phyloP scores from a whole-genome alignment of 2,888 invertebrate species.

The Hypolimnas misippus region DNA sequence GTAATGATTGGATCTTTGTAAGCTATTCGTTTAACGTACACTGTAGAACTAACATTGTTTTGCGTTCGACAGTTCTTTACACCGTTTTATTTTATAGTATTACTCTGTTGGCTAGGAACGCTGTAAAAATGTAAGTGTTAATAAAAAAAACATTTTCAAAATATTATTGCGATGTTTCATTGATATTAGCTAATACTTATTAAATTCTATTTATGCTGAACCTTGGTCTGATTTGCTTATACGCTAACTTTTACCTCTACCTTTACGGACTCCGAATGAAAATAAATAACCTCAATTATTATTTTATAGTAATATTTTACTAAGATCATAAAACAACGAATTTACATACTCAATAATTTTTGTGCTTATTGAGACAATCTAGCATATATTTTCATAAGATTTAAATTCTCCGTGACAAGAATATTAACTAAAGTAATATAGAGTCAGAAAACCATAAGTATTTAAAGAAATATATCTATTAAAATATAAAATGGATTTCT shows the following conservation, averaged over 20 bases:
- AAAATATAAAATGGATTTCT: no score
- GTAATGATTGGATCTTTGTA: conserved; percentile 73
- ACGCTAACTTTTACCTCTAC: conserved; percentile 25
- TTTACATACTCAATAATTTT: no score
- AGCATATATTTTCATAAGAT: no score
- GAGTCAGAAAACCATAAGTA: no score
- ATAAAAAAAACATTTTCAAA: conserved; percentile 85
- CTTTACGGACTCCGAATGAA: conserved; percentile 13
- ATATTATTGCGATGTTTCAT: conserved; percentile 75
- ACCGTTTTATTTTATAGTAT: conserved; percentile 82
- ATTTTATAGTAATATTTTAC: no score
- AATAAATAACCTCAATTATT: no score
- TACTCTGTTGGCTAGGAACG: conserved; percentile 84
- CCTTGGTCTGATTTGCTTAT: conserved; percentile 45
- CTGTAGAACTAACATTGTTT: conserved; percentile 81
- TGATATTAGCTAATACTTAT: conserved; percentile 43
- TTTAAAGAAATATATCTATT: no score
- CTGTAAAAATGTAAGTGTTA: conserved; percentile 85
- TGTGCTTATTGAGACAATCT: no score
- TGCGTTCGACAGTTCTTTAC: conserved; percentile 83
- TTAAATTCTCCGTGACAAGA: no score
- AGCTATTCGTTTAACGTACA: conserved; percentile 78
- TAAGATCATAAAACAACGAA: no score
- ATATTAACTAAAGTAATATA: no score
- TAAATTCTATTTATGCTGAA: conserved; percentile 46